These are phyloP conservation scores for Acanthosepion lycidas DNA, from an alignment of 2,888 invertebrate genomes.

Conservation along the genomic window DNA sequence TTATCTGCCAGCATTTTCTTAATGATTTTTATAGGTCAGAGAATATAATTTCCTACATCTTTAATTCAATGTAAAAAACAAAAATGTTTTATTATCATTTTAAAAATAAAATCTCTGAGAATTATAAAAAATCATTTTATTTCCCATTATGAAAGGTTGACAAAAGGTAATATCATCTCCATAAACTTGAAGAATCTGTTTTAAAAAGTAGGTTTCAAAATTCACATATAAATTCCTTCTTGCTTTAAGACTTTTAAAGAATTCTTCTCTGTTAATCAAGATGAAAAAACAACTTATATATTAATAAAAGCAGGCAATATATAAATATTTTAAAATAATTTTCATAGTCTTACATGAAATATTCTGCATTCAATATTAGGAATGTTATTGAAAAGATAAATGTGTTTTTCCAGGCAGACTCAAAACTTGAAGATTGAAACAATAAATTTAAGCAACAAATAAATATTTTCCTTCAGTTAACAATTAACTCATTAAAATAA, in stretches of 20 bases:
- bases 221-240: too few species aligned
- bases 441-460: not conserved
- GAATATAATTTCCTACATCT: too few species aligned
- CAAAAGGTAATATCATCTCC: too few species aligned
- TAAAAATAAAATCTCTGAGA: too few species aligned
- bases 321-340: not conserved
- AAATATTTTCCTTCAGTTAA: not conserved
- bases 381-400: not conserved
- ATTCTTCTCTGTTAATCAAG: not conserved
- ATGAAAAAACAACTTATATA: not conserved
- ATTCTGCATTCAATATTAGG: not conserved
- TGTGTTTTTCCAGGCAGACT: not conserved
- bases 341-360: not conserved
- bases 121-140: too few species aligned
- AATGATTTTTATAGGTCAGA: too few species aligned
- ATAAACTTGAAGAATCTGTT: too few species aligned
- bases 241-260: not conserved
- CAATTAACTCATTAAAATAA: not conserved
- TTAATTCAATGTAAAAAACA: too few species aligned
- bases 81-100: too few species aligned
- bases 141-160: too few species aligned
- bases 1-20: too few species aligned
- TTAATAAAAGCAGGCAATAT: not conserved
- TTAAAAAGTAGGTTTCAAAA: too few species aligned
- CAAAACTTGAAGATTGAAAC: not conserved